Evolutionary conservation across 2,797 vertebrate genomes (phyloP), one percentile per base, ranked within the genome.

Genomic region (Sternotherus odoratus): DNA sequence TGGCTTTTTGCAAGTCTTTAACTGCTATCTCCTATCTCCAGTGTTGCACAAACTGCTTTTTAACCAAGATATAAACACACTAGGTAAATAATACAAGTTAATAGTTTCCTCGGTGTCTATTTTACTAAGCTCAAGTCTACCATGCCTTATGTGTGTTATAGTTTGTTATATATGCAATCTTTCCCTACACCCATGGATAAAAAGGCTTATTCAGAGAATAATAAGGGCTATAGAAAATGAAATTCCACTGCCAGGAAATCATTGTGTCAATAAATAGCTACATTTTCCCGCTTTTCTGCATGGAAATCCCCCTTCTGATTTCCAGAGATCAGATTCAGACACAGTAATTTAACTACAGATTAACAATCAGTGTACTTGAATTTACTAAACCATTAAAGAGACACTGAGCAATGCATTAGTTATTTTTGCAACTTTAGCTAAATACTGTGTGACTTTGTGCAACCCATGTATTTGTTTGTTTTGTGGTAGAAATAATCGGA

Each of bases 231-330:
- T 92, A 96, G 88, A 92, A 96, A 96, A 95, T 77, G n/a, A 49
- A 97, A 92, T 94, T 96, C 89, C 86, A 74, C 91, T 96, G 94
- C 92, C 96, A 97, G 97, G 94, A 96, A 96, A 86, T 79, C 87
- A 88, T 83, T 81, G 83, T 86, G 96, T 95, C 43, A 82, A 93
- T 91, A 96, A 95, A 95, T 94, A 94, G 86, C 89, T 88, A 6
- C 48, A 81, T 89, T 94, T 83, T 91, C 91, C 81, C 83, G 85
- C 94, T 82, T 60, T 94, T 95, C 94, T 96, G 96, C 96, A 92
- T 79, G 60, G 96, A 87, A 95, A 92, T 93, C 88, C 95, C 95
- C 92, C 94, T 96, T 69, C 92, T 48, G 77, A 12, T 49, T 81
- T 43, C 5, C 33, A 91, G 93, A 89, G 92, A 91, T 56, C 39